Percentiles rank a stretch among this genome's conserved stretches.
Evolutionary conservation across 2,113 vertebrate species (phyloP).

Genomic region (Orcinus orca): DNA sequence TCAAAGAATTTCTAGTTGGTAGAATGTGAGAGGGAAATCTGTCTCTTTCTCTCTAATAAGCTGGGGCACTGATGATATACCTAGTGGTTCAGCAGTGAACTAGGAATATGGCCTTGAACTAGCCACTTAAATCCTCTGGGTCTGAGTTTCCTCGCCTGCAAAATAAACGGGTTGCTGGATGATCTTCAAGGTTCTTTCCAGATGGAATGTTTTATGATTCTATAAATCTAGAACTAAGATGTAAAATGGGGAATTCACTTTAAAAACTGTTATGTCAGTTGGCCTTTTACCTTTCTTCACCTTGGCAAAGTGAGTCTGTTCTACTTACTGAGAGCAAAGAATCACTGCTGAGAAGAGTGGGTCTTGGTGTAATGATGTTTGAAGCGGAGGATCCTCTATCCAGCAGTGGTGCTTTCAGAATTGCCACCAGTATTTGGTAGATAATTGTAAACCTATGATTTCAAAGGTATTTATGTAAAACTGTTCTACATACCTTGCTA

Average conservation of each 20-base stretch:
- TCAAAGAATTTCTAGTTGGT: conserved; percentile 53
- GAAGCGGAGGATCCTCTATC: background rate
- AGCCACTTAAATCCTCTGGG: background rate
- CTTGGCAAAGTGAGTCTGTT: background rate
- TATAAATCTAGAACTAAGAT: background rate
- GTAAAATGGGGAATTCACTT: background rate
- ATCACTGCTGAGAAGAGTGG: background rate
- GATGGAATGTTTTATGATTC: conserved; percentile 1
- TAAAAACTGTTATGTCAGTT: background rate
- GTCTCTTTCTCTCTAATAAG: background rate
- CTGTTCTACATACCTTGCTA: background rate
- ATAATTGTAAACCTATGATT: background rate
- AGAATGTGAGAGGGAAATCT: conserved; percentile 26
- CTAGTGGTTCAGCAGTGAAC: background rate
- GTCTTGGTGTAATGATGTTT: background rate
- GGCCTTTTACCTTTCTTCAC: background rate
- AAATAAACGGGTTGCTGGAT: background rate
- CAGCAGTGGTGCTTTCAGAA: background rate
- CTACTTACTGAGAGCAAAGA: background rate
- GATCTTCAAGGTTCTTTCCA: background rate
- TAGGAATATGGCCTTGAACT: background rate
- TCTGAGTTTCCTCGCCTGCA: background rate
- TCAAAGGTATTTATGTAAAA: background rate
- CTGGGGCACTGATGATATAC: background rate
- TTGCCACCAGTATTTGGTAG: background rate